A percentile compares a stretch with the other conserved stretches of the same genome.
Evolutionary conservation across 1,140 invertebrate species (phyloP).

Genomic region (Drosophila sechellia): DNA sequence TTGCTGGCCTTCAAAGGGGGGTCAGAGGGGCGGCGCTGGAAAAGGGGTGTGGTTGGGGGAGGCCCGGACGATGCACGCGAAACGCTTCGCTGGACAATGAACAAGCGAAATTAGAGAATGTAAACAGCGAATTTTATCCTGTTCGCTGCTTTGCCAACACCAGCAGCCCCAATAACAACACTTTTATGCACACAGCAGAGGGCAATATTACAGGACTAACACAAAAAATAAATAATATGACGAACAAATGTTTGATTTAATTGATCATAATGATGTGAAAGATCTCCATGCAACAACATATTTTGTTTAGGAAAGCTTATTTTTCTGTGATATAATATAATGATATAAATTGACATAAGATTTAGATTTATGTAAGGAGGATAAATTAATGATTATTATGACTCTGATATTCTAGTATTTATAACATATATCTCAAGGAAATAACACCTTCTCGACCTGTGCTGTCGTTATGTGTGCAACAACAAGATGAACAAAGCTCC

Average conservation of each 20-base stretch:
- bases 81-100: constrained; percentile 81
- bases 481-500: constrained; percentile 52
- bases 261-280: no score
- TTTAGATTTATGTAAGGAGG: no score
- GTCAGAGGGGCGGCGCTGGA: constrained; percentile 4
- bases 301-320: no score
- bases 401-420: no score
- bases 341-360: no score
- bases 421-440: neutral
- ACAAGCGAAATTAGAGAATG: constrained; percentile 83
- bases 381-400: no score
- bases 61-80: constrained; percentile 50
- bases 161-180: constrained; percentile 35
- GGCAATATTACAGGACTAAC: neutral
- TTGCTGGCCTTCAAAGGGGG: constrained; percentile 10
- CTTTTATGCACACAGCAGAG: constrained; percentile 7
- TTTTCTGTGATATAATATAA: no score
- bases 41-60: constrained; percentile 5
- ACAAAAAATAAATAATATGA: no score
- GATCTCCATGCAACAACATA: no score
- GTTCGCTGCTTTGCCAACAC: constrained; percentile 63
- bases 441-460: neutral
- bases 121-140: constrained; percentile 83
- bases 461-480: constrained; percentile 14
- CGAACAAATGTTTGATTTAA: no score